Evolutionary conservation across 1,140 invertebrate genomes (phyloP), one percentile per base, ranked within the genome.

Genomic region (Drosophila nigromelanica): DNA sequence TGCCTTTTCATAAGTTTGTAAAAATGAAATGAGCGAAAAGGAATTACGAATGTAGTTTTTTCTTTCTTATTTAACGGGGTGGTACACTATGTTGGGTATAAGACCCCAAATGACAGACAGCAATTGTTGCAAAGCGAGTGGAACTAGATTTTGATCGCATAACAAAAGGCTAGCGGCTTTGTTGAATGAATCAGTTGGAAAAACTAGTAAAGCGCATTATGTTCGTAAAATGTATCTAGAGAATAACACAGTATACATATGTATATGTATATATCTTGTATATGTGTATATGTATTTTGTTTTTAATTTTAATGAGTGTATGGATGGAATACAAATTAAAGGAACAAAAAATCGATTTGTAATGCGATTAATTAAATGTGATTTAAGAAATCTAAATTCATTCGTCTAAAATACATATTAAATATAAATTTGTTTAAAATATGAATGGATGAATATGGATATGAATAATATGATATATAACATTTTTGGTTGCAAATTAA

Each of bases 1-100:
- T 43, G 42, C 62, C 45, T 74, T n/a, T 52, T 68, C 21, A 81
- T 74, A 48, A 80, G 63, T 73, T 56, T 62, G 59, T 62, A 30
- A 69, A 61, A 48, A 55, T 47, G 52, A 35, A 45, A 45, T 43
- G 24, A 42, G 56, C 35, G 12, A 27, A 62, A 54, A 43, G 11
- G 61, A 27, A 63, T 63, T 45, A 54, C 24, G 27, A 27, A 43
- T 47, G 27, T 33, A 14, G n/a, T 33, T 30, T 42, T 52, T 6
- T 5, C 8, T n/a, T 42, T 27, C 24, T 27, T 27, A 4, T 27
- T 27, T 4, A 27, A 27, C 24, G 30, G 39, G 35, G 3, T 40
- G 14, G 11, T 37, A 18, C 10, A 10, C 15, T 8, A 14, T 30
- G 59, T 42, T 18, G 18, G 18, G 1, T 18, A 18, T 18, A 18